Base-by-base conservation (phyloP, 2,888 invertebrate species). In the Allacma fusca region DNA sequence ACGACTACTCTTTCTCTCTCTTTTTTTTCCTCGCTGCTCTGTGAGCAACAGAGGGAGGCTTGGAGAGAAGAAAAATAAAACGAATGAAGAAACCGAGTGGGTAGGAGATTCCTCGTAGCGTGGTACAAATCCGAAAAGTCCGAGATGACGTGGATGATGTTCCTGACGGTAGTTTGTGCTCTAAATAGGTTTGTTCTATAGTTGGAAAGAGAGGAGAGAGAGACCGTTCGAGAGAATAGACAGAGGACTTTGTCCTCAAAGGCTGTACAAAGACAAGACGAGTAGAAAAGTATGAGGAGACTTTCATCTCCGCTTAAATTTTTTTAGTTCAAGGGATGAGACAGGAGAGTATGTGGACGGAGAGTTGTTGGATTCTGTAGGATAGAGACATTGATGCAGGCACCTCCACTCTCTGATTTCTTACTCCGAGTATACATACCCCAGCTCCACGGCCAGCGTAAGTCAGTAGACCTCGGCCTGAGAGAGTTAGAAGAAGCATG, bases 121-220 rank as follows among this genome's bases (percentile, higher is more conserved):
- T 78, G 79, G 80, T 81, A 79, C 78, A 79, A 81, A 81, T 79
- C 79, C 79, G 77, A 81, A 81, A 81, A 81, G 78, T 79, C 78
- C 81, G 79, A 79, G 79, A 79, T 79, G 79, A 77, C 76, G 79
- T 67, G 62, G 29, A 50, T n/a, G n/a, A n/a, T 40, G 24, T 62
- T 62, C 13, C 62, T 62, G 40, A 40, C n/a, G 34, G 34, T 34
- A 50, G 50, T 50, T 50, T 16, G 50, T 21, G 5, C 57, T 57
- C 57, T 62, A 62, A 62, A 62, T 62, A 62, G 62, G 23, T 9
- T 59, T 59, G 59, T 59, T 59, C n/a, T 59, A 23, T 59, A 21
- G 59, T 24, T 24, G 62, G 62, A 23, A 24, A 26, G 57, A 21
- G 57, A 57, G 57, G 57, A 62, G 21, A 62, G 62, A 26, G 12